Base-by-base conservation (phyloP, 2,797 vertebrate species). In the Momotus momota region DNA sequence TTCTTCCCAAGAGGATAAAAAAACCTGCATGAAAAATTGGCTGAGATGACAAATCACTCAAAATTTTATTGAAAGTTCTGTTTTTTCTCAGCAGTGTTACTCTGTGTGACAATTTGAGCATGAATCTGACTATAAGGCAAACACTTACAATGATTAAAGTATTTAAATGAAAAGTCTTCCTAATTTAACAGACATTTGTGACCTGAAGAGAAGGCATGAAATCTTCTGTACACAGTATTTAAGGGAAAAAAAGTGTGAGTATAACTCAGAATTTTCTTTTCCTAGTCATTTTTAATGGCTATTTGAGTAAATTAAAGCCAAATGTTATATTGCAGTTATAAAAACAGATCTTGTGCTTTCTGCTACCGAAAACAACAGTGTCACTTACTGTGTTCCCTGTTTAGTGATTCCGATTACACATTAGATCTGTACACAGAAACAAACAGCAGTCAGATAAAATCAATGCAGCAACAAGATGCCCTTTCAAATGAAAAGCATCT, bases 401-500 rank as follows among this genome's bases (percentile, higher is more conserved):
- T 97, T 89, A 97, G 87, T 31, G 78, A 86, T 93, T 97, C 96
- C 92, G 91, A 97, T 98, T 96, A 88, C 78, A 96, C 93, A 80
- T 97, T 91, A 96, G 95, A 97, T 97, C 96, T 91, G 91, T 88
- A 93, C 91, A 78, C 92, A 89, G 85, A 96, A 97, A 97, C 96
- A 97, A 97, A 96, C 8, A 95, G 94, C 84, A 96, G 90, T 82
- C 96, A 94, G 95, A 97, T 95, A 97, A 97, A 97, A 98, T 97
- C 97, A 96, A 98, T 97, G 95, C 45, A 67, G 83, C 95, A 94
- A 96, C 96, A 96, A 96, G 94, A 95, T 79, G 95, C 96, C 80
- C 80, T 97, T 96, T 97, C 67, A 97, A 97, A 97, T 78, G 90
- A 89, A 96, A 97, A 97, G 97, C 90, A 97, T 96, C 97, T 96